A percentile compares a stretch with the other conserved stretches of the same genome.
phyloP scores from a whole-genome alignment of 2,113 vertebrate genomes.

The Spilogale gracilis region DNA sequence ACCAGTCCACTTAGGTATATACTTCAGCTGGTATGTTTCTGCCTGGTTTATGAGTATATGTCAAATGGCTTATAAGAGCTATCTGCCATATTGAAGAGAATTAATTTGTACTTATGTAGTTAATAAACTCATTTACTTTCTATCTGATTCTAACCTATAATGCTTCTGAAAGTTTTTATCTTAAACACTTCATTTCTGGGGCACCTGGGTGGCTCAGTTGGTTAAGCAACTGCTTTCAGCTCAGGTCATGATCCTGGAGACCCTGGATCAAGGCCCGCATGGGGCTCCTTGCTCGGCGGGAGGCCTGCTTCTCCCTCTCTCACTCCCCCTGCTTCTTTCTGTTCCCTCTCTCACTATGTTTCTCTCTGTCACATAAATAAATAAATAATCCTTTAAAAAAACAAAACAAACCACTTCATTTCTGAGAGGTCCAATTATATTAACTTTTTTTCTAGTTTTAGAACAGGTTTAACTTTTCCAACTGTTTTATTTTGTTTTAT shows the following conservation, averaged over 20 bases:
- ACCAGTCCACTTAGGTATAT: not conserved
- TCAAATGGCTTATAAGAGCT: not conserved
- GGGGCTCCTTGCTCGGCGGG: no score
- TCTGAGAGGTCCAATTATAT: not conserved
- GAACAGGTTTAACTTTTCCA: slow-evolving; percentile 13
- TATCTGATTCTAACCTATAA: not conserved
- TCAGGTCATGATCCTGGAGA: no score
- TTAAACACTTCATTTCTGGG: slow-evolving; percentile 18
- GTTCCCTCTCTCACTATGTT: no score
- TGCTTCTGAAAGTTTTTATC: slow-evolving; percentile 12
- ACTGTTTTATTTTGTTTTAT: not conserved
- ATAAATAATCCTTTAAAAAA: no score
- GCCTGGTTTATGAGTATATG: not conserved
- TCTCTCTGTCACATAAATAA: no score
- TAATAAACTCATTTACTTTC: not conserved
- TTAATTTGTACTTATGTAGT: slow-evolving; percentile 29
- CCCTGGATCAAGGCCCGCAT: no score
- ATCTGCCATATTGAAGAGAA: slow-evolving; percentile 21
- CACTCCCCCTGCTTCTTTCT: no score
- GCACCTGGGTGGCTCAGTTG: no score
- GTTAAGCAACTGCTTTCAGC: no score
- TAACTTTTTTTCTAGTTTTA: slow-evolving; percentile 36
- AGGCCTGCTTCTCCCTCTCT: no score
- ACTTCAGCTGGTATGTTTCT: not conserved
- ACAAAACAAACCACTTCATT: no score